Evolutionary conservation across 2,888 invertebrate genomes (phyloP).

Genomic region (Lamproptera curius): DNA sequence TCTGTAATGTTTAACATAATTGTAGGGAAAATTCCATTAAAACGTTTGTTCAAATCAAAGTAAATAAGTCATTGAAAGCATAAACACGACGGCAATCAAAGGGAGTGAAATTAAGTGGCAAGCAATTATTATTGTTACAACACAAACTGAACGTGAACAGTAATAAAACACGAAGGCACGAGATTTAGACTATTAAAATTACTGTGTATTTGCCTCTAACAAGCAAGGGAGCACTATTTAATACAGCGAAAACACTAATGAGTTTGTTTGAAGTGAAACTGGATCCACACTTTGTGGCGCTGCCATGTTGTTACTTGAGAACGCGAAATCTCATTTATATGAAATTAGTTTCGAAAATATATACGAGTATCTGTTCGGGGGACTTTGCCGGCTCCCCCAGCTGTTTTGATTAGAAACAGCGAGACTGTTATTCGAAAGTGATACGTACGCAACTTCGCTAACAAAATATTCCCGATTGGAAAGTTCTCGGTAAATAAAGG

Average conservation of each 20-base stretch:
- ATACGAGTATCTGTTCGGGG: conserved; percentile 14
- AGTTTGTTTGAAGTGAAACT: conserved; percentile 33
- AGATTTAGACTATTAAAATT: conserved; percentile 18
- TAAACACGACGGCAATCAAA: conserved; percentile 3
- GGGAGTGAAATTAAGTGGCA: conserved; percentile 9
- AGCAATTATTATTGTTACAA: conserved; percentile 14
- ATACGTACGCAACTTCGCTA: conserved; percentile 15
- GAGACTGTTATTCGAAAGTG: conserved; percentile 16
- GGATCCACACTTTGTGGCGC: conserved; percentile 25
- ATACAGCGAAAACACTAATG: conserved; percentile 30
- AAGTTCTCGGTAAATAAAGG: conserved; percentile 10
- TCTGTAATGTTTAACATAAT: too few relatives aligned
- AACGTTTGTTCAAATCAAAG: too few relatives aligned
- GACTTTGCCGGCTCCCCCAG: conserved; percentile 17
- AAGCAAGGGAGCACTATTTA: conserved; percentile 27
- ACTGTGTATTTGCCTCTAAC: conserved; percentile 20
- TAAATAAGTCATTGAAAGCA: too few relatives aligned
- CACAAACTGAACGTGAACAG: conserved; percentile 15
- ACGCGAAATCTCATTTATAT: conserved; percentile 31
- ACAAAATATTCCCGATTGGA: conserved; percentile 11
- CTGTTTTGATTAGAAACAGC: conserved; percentile 20
- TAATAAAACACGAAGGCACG: conserved; percentile 16
- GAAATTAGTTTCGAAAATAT: conserved; percentile 31
- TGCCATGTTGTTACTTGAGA: conserved; percentile 24
- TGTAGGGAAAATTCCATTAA: too few relatives aligned